Conservation (phyloP, 1,140 invertebrate species). For the Pomacea maculata region DNA sequence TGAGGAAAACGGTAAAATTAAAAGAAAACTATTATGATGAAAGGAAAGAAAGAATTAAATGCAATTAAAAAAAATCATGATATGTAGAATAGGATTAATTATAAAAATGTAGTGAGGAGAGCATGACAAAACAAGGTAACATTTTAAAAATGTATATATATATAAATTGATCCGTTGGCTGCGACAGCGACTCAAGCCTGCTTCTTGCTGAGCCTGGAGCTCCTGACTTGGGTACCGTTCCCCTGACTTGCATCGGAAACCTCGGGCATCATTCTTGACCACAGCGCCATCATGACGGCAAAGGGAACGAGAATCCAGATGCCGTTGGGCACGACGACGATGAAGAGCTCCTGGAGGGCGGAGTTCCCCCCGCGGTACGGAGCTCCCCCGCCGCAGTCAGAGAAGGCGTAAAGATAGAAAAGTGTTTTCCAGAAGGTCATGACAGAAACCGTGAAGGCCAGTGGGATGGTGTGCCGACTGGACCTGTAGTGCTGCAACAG, state of each 20-base stretch:
- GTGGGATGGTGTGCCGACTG: constrained; percentile 33
- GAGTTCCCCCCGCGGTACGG: constrained; percentile 37
- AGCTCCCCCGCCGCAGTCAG: constrained; percentile 42
- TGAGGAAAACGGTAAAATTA: background rate
- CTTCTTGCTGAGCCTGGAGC: background rate
- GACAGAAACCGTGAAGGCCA: constrained; percentile 48
- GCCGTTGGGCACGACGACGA: constrained; percentile 50
- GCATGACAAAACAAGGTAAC: background rate
- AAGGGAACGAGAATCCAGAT: constrained; percentile 43
- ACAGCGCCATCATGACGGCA: constrained; percentile 40
- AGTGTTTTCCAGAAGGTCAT: constrained; percentile 60
- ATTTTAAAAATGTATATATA: background rate
- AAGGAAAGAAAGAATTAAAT: background rate
- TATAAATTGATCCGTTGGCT: background rate
- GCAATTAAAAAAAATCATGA: background rate
- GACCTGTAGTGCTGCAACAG: constrained; percentile 39
- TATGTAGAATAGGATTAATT: too few species aligned
- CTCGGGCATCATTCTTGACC: constrained; percentile 26
- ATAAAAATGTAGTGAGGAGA: background rate
- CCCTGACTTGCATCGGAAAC: background rate
- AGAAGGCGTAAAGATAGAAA: constrained; percentile 51
- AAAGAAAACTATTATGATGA: background rate
- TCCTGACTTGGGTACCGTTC: background rate
- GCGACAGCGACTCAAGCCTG: background rate
- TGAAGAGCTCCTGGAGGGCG: constrained; percentile 37